These are phyloP conservation scores for Hylaeus anthracinus DNA, from an alignment of 1,140 invertebrate species.

Conservation along the genomic window DNA sequence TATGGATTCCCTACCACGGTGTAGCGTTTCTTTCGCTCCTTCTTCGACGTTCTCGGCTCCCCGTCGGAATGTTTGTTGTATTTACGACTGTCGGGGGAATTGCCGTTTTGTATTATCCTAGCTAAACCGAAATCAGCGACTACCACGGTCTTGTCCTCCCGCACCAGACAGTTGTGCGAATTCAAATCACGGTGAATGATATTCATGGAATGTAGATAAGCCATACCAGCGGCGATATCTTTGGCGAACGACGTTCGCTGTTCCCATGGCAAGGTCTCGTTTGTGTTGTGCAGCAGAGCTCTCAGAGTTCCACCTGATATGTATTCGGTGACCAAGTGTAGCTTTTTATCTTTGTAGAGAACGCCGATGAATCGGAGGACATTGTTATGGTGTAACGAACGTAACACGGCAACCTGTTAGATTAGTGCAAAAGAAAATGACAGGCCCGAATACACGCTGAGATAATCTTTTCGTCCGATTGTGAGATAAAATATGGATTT, in stretches of 20 bases:
- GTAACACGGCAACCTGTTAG: conserved; percentile 90
- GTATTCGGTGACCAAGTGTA: conserved; percentile 96
- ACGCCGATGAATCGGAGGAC: conserved; percentile 96
- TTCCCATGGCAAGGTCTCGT: conserved; percentile 89
- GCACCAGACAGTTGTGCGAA: conserved; percentile 97
- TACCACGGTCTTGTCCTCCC: conserved; percentile 93
- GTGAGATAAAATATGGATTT: background rate
- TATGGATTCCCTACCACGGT: conserved; percentile 97
- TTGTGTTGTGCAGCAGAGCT: conserved; percentile 88
- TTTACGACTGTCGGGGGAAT: conserved; percentile 74
- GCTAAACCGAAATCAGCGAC: conserved; percentile 97
- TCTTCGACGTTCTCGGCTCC: conserved; percentile 74
- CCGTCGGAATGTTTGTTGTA: conserved; percentile 72
- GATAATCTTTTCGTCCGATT: background rate
- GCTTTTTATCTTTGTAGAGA: conserved; percentile 94
- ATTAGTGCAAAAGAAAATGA: conserved; percentile 22
- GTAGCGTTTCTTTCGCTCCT: conserved; percentile 86
- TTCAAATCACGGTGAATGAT: conserved; percentile 98
- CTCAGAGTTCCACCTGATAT: conserved; percentile 95
- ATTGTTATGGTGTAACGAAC: conserved; percentile 93
- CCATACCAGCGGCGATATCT: conserved; percentile 96
- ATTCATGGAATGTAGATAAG: conserved; percentile 95
- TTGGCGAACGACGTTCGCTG: conserved; percentile 91
- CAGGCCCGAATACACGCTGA: background rate
- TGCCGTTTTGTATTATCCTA: conserved; percentile 87